phyloP scores from a whole-genome alignment of 2,888 invertebrate species.

The Brassicogethes aeneus region DNA sequence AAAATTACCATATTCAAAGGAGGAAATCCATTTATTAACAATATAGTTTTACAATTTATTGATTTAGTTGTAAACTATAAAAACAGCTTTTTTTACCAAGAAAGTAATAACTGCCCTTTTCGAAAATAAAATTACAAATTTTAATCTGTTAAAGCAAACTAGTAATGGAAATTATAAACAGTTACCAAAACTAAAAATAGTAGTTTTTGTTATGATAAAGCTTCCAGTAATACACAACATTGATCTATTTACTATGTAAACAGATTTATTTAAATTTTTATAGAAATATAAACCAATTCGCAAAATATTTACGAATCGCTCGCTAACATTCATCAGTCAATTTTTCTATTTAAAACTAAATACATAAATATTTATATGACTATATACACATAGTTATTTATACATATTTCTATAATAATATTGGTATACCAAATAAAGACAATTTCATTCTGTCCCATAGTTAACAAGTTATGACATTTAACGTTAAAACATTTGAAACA shows the following conservation, averaged over 20 bases:
- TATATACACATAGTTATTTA: slow-evolving; percentile 20
- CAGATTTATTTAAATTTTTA: slow-evolving; percentile 9
- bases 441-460: neutral
- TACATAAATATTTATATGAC: slow-evolving; percentile 14
- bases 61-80: too few species aligned
- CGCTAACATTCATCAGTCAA: slow-evolving; percentile 32
- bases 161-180: slow-evolving; percentile 10
- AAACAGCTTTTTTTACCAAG: too few species aligned
- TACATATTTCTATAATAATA: slow-evolving; percentile 6
- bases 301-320: slow-evolving; percentile 30
- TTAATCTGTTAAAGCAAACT: neutral
- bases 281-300: slow-evolving; percentile 31
- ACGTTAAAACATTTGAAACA: too few species aligned
- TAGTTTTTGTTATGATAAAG: slow-evolving; percentile 18
- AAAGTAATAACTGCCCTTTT: too few species aligned
- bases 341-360: slow-evolving; percentile 14
- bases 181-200: slow-evolving; percentile 22
- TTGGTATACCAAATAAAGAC: slow-evolving; percentile 1
- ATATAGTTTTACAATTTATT: neutral
- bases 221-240: slow-evolving; percentile 24
- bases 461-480: too few species aligned
- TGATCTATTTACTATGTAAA: slow-evolving; percentile 20
- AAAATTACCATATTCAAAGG: too few species aligned
- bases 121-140: neutral
- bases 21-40: slow-evolving; percentile 1